Evolutionary conservation across 1,140 invertebrate genomes (phyloP), one percentile per base, ranked within the genome.

Genomic region (Bombus sibiricus): DNA sequence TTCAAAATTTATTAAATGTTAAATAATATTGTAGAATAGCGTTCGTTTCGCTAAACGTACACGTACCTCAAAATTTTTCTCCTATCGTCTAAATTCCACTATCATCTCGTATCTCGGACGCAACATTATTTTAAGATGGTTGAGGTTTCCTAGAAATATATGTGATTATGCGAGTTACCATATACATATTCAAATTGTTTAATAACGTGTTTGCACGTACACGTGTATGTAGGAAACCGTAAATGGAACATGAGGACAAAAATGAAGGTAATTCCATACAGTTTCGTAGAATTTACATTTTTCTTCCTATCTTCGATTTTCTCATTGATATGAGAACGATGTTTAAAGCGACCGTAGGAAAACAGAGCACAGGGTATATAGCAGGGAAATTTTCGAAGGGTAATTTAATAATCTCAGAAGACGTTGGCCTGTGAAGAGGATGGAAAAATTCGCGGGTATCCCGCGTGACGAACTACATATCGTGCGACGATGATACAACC

Each of bases 401-500:
- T 10, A n/a, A 43, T 73, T 22, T 34, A 28, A 43, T 43, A 47
- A 34, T 32, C 5, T 32, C 2, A 18, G 32, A 15, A n/a, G 43
- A 43, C 8, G n/a, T 62, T 81, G n/a, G 28, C 25, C 15, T 72
- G 43, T n/a, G 22, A 18, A 18, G 9, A 18, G 5, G n/a, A 28
- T 8, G 18, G 10, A 66, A 77, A 77, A 47, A 74, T 77, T n/a
- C 57, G 25, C 53, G 74, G 13, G 1, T 32, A 41, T 59, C 28
- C 47, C 32, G 72, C 43, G 10, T 41, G 62, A 76, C 72, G 41
- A 53, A n/a, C 41, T 77, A 76, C 62, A 18, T 37, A 53, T 53
- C 47, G 37, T 59, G 25, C 57, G 10, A 59, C 28, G 47, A 34
- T 68, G 53, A 84, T 79, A 62, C 59, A 71, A 80, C 57, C 37